A percentile compares a stretch with the other conserved stretches of the same genome.
Evolutionary conservation across 2,113 vertebrate genomes (phyloP).

Genomic region (Nothobranchius furzeri): DNA sequence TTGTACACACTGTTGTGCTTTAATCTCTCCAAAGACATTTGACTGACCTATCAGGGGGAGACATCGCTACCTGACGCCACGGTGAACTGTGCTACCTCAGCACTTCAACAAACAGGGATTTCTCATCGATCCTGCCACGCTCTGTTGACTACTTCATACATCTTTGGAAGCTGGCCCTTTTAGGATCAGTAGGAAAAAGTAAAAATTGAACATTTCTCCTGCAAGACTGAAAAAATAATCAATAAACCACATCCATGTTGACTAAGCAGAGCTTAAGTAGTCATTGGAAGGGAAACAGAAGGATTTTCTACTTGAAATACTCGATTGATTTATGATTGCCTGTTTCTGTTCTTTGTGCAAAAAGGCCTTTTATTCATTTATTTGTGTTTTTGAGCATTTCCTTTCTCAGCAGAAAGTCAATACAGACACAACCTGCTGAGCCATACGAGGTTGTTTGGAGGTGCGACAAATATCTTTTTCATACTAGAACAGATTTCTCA

Average conservation of each 20-base stretch:
- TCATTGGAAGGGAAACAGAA: constrained; percentile 23
- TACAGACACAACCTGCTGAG: constrained; percentile 12
- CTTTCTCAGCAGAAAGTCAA: constrained; percentile 28
- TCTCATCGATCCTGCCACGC: constrained; percentile 49
- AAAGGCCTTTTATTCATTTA: background rate
- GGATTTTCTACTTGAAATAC: constrained; percentile 34
- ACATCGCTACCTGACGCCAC: constrained; percentile 35
- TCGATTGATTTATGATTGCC: constrained; percentile 44
- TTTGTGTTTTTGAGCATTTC: constrained; percentile 8
- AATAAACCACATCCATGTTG: constrained; percentile 23
- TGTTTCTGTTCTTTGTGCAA: constrained; percentile 16
- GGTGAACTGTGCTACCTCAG: constrained; percentile 50
- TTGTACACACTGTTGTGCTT: constrained; percentile 35
- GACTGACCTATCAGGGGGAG: constrained; percentile 34
- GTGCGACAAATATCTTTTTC: constrained; percentile 23
- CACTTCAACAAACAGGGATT: constrained; percentile 32
- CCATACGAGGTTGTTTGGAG: constrained; percentile 35
- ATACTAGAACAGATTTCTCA: constrained; percentile 3
- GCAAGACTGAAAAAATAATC: constrained; percentile 29
- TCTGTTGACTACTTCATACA: constrained; percentile 38
- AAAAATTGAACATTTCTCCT: constrained; percentile 42
- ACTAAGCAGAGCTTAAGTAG: constrained; percentile 24
- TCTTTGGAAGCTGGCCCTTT: constrained; percentile 27
- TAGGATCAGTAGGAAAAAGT: constrained; percentile 15
- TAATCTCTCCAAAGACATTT: constrained; percentile 43